These are phyloP conservation scores for Phytoseiulus persimilis DNA, from an alignment of 2,888 invertebrate genomes.

Conservation along the genomic window DNA sequence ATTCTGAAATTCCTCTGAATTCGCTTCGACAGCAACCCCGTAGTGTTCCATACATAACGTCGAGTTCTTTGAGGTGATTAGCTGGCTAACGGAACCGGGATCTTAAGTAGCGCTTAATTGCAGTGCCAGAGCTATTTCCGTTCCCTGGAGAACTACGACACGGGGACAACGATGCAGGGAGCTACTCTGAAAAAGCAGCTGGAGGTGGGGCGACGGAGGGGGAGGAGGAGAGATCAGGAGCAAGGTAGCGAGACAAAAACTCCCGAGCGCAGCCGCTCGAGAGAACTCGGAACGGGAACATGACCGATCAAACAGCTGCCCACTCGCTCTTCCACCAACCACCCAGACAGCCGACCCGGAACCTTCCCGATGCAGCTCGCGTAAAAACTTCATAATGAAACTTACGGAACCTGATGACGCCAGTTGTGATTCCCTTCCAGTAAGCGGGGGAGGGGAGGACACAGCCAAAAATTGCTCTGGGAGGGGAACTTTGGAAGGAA, in stretches of 20 bases:
- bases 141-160: not conserved
- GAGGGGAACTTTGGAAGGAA: not conserved
- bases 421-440: not conserved
- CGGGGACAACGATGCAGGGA: not conserved
- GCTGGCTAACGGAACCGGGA: not conserved
- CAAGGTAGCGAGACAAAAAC: not conserved
- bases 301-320: not conserved
- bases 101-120: not conserved
- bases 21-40: not conserved
- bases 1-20: not conserved
- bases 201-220: not conserved
- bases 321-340: not conserved
- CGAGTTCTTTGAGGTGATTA: not conserved
- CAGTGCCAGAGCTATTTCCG: not conserved
- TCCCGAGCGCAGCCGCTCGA: not conserved
- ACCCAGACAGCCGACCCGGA: no score
- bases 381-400: not conserved
- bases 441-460: not conserved
- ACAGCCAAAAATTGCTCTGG: no score
- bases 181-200: not conserved
- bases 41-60: not conserved
- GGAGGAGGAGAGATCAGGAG: not conserved
- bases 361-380: not conserved
- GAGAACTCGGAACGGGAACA: not conserved
- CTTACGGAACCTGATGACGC: not conserved